Evolutionary conservation across 2,797 vertebrate species (phyloP).

Genomic region (Percopsis omiscomaycus): DNA sequence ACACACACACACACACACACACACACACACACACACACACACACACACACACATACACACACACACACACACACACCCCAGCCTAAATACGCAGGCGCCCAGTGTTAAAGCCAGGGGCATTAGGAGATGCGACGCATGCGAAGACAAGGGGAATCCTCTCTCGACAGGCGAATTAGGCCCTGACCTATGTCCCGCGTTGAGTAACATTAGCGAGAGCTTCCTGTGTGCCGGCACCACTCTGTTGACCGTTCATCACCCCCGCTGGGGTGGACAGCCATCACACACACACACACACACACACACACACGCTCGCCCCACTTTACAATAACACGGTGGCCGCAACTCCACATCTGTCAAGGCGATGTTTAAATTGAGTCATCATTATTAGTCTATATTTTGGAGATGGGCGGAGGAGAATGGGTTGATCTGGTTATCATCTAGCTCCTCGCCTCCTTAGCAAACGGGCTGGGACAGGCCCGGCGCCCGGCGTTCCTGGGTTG

Average conservation of each 20-base stretch:
- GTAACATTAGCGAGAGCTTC: conserved; percentile 86
- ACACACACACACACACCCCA: conserved; percentile 34
- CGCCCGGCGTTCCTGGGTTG: conserved; percentile 24
- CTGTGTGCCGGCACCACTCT: conserved; percentile 84
- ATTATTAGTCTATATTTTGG: conserved; percentile 89
- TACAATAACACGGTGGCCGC: conserved; percentile 71
- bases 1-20: no score
- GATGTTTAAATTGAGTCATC: conserved; percentile 91
- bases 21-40: no score
- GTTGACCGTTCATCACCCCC: conserved; percentile 83
- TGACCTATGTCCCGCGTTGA: conserved; percentile 85
- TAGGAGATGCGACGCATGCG: conserved; percentile 63
- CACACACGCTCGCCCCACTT: conserved; percentile 42
- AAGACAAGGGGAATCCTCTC: conserved; percentile 76
- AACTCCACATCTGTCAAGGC: conserved; percentile 86
- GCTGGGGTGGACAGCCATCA: conserved; percentile 77
- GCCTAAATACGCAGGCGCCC: conserved; percentile 79
- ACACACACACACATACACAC: conserved; percentile 48
- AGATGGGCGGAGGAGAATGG: not conserved
- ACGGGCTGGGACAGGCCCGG: conserved; percentile 8
- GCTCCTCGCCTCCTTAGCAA: conserved; percentile 47
- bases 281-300: conserved; percentile 52
- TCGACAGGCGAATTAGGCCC: conserved; percentile 83
- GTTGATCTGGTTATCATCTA: conserved; percentile 87
- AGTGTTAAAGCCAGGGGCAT: conserved; percentile 63